Base-by-base conservation (phyloP, 2,113 vertebrate species). In the Ailuropoda melanoleuca region DNA sequence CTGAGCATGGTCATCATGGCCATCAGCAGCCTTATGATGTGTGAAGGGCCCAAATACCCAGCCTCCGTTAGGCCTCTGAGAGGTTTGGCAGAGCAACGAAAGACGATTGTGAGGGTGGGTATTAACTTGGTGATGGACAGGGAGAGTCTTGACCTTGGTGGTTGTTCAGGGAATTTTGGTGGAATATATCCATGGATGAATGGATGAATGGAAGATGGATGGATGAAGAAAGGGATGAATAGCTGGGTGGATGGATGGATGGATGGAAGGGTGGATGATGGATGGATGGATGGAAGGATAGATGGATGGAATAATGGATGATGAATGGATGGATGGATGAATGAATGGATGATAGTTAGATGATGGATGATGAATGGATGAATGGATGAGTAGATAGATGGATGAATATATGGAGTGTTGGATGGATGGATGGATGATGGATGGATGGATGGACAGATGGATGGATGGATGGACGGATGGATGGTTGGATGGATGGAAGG, bases 41-140 rank as follows among this genome's bases (percentile, higher is more conserved):
- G 0, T 1, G 9, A 7, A 43, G 10, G 34, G 39, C 24, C 70
- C 26, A 0, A n/a, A 6, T 1, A 4, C 43, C 24, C 4, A 1
- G 43, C 34, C 23, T 24, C 66, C 26, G 7, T 26, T 10, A 31
- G 34, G 48, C 46, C 14, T 37, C 53, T 0, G 31, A 24, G 78
- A 70, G 24, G 70, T n/a, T n/a, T 48, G 53, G 19, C 19, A 23
- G 37, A 43, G 55, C 21, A 37, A 43, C 34, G 34, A 31, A 14
- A 24, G 53, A 37, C 15, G 37, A 21, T 18, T n/a, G 9, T 19
- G 29, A 58, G 62, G 7, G 7, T 34, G 50, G 29, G 0, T 46
- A 5, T 14, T 64, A 6, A 62, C 8, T 13, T 55, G 87, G 18
- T 48, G 50, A 85, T 81, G 23, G 58, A 43, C 0, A 6, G 5